Base-by-base conservation (phyloP, 2,888 invertebrate species). In the Aphidius colemani region DNA sequence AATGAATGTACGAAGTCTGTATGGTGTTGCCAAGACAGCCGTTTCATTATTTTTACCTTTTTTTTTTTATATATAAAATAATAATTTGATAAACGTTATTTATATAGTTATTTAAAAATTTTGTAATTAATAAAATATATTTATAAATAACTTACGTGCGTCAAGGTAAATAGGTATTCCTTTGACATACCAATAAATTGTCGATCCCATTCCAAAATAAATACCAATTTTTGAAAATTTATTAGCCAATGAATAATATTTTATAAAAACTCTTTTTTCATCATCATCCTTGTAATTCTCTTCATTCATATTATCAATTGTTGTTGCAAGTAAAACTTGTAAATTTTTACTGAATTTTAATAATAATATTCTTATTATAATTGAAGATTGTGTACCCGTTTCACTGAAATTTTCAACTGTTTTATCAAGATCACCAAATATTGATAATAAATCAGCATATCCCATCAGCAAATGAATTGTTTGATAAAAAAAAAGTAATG, bases 131-230 rank as follows among this genome's bases (percentile, higher is more conserved):
- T n/a, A n/a, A n/a, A n/a, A n/a, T n/a, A n/a, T n/a, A n/a, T n/a
- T n/a, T n/a, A n/a, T n/a, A n/a, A n/a, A n/a, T n/a, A n/a, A n/a
- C 41, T 68, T 60, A 70, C 70, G 59, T 45, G 65, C 66, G 51
- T 51, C 53, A 9, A 68, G 30, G n/a, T 62, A 67, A 46, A 60
- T 41, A 40, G 65, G 58, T 30, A 68, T 40, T 9, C 68, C 67
- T 13, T 64, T 67, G 3, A 65, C 7, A 18, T 62, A 59, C 53
- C 63, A 70, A 44, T 46, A 13, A 7, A 65, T 7, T 7, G 59
- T 9, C 8, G 59, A 13, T 0, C 62, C 64, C 49, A 59, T 61
- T 10, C 57, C n/a, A 58, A 11, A 51, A 58, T 30, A 30, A 30
- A 30, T 30, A 30, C 30, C 11, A 13, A 53, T 7, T 39, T 55